phyloP scores from a whole-genome alignment of 2,797 vertebrate species.

The Acrossocheilus fasciatus region DNA sequence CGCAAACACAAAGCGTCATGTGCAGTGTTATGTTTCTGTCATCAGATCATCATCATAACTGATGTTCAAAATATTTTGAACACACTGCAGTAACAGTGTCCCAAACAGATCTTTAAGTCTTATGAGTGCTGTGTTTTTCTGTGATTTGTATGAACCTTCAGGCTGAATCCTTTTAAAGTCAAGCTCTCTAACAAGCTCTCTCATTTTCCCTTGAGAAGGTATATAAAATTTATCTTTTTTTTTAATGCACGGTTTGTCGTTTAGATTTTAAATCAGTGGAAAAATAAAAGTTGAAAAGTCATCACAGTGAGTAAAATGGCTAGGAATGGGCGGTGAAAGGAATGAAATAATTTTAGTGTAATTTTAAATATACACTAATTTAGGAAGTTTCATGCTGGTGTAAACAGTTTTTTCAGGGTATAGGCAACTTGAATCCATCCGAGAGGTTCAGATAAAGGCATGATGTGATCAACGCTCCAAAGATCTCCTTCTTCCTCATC shows the following conservation, averaged over 20 bases:
- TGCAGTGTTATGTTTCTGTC: constrained; percentile 27
- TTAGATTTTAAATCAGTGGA: constrained; percentile 12
- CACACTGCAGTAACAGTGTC: constrained; percentile 18
- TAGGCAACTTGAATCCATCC: not conserved
- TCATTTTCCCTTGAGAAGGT: not conserved
- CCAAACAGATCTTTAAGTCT: constrained; percentile 29
- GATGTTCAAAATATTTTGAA: constrained; percentile 41
- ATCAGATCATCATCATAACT: constrained; percentile 22
- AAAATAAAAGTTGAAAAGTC: not conserved
- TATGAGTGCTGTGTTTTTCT: constrained; percentile 2
- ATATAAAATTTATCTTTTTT: not conserved
- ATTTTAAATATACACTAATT: not conserved
- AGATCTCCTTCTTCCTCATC: constrained; percentile 8
- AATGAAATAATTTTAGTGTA: not conserved
- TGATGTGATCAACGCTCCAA: not conserved
- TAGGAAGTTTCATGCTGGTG: not conserved
- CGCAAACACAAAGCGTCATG: not conserved
- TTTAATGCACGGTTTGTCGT: not conserved
- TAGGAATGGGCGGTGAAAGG: not conserved
- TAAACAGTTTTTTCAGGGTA: not conserved
- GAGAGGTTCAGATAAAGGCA: not conserved
- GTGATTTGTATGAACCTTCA: constrained; percentile 17
- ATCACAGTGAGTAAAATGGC: not conserved
- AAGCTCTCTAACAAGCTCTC: not conserved
- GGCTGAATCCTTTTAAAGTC: constrained; percentile 12